Conservation (phyloP, 2,113 vertebrate genomes). For the Cheirogaleus medius region DNA sequence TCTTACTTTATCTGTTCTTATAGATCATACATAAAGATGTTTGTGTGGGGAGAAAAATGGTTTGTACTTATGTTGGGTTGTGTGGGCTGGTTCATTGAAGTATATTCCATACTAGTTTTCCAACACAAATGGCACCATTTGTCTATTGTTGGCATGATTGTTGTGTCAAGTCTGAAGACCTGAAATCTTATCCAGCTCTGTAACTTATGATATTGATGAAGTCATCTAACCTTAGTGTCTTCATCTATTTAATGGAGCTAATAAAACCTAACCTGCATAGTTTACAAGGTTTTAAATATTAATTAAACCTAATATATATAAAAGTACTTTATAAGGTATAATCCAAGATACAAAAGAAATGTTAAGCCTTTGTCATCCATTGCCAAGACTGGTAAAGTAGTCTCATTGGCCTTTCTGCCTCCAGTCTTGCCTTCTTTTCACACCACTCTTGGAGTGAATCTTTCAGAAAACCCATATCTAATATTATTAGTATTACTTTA, state of each 20-base stretch:
- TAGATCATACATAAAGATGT: not conserved
- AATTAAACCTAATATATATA: not conserved
- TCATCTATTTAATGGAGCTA: not conserved
- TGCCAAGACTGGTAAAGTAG: not conserved
- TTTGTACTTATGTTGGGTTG: not conserved
- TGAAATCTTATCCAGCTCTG: not conserved
- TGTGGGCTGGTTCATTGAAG: not conserved
- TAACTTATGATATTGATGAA: not conserved
- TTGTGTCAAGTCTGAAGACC: not conserved
- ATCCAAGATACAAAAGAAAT: not conserved
- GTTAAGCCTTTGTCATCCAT: not conserved
- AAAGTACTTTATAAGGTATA: slow-evolving; percentile 1
- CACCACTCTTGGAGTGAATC: not conserved
- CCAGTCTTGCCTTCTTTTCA: not conserved
- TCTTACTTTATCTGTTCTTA: not conserved
- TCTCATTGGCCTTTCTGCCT: not conserved
- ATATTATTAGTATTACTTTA: not conserved
- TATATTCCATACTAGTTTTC: not conserved
- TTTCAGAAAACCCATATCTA: not conserved
- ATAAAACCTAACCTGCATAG: not conserved
- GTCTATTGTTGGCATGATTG: not conserved
- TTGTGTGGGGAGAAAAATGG: not conserved
- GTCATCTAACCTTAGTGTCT: not conserved
- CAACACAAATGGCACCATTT: not conserved
- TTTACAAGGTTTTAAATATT: not conserved